These are phyloP conservation scores for Drosophila orosa DNA, from an alignment of 1,140 invertebrate genomes.

Conservation along the genomic window DNA sequence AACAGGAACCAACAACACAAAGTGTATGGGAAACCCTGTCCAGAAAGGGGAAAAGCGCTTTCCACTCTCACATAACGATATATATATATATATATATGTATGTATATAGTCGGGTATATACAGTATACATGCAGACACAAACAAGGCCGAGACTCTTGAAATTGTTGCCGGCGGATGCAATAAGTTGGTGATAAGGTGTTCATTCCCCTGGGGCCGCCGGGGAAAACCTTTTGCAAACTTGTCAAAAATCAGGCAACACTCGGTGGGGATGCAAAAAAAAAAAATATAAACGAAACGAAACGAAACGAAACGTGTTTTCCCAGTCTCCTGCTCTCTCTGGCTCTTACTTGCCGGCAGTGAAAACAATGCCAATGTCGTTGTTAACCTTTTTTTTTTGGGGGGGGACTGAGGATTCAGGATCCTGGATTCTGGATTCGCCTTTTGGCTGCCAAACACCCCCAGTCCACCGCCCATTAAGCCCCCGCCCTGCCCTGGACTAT, in stretches of 20 bases:
- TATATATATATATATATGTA: not conserved
- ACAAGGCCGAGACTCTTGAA: constrained; percentile 70
- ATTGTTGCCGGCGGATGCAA: constrained; percentile 82
- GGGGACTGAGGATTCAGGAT: constrained; percentile 4
- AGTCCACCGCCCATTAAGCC: constrained; percentile 2
- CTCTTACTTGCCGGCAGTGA: constrained; percentile 23
- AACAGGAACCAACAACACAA: constrained; percentile 67
- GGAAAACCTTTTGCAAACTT: constrained; percentile 68
- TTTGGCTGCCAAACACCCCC: constrained; percentile 21
- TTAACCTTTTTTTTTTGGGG: constrained; percentile 71
- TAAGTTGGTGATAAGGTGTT: constrained; percentile 83
- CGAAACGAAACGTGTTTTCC: constrained; percentile 62
- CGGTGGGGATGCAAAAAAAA: constrained; percentile 25
- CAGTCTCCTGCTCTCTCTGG: constrained; percentile 23
- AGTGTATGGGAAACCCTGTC: constrained; percentile 63
- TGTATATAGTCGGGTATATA: constrained; percentile 1
- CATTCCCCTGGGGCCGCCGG: constrained; percentile 71
- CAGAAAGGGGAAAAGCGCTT: constrained; percentile 62
- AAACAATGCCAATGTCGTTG: constrained; percentile 81
- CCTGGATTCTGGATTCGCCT: constrained; percentile 22
- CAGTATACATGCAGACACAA: constrained; percentile 28
- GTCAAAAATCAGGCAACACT: constrained; percentile 71
- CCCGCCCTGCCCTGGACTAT: constrained; percentile 40
- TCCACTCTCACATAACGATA: constrained; percentile 17
- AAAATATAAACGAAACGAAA: constrained; percentile 32